phyloP scores from a whole-genome alignment of 2,888 invertebrate species.

The Beris morrisii region DNA sequence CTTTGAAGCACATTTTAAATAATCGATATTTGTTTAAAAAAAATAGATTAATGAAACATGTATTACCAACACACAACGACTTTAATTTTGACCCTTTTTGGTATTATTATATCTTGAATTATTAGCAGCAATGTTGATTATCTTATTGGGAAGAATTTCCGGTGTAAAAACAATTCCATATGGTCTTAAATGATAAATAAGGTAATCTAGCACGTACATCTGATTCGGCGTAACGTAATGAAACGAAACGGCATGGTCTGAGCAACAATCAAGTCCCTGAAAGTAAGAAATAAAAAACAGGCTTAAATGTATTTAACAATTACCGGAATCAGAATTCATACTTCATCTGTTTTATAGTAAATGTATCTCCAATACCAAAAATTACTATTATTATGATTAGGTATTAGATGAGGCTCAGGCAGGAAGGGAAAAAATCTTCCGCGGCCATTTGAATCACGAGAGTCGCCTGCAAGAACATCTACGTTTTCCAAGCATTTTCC shows the following conservation, averaged over 20 bases:
- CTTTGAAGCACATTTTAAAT: too few species aligned
- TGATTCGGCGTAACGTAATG: slow-evolving; percentile 89
- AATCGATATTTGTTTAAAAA: too few species aligned
- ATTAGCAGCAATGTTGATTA: background rate
- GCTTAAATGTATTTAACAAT: background rate
- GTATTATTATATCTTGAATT: background rate
- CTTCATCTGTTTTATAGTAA: slow-evolving; percentile 85
- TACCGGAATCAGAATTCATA: slow-evolving; percentile 36
- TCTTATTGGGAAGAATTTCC: slow-evolving; percentile 42
- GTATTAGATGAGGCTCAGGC: slow-evolving; percentile 90
- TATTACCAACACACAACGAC: too few species aligned
- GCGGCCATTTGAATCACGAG: slow-evolving; percentile 78
- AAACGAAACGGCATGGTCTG: slow-evolving; percentile 91
- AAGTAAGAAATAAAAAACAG: slow-evolving; percentile 34
- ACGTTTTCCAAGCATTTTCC: slow-evolving; percentile 79
- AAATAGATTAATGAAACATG: too few species aligned
- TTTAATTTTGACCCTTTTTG: background rate
- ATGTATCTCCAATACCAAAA: slow-evolving; percentile 96
- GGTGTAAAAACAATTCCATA: slow-evolving; percentile 61
- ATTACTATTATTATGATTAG: slow-evolving; percentile 73
- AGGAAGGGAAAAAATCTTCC: slow-evolving; percentile 94
- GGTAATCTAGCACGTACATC: slow-evolving; percentile 93
- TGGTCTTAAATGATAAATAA: slow-evolving; percentile 87
- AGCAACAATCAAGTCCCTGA: slow-evolving; percentile 86
- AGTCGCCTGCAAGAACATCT: slow-evolving; percentile 85